Conservation (phyloP, 2,113 vertebrate genomes). For the Forbesichthys papilliferus region DNA sequence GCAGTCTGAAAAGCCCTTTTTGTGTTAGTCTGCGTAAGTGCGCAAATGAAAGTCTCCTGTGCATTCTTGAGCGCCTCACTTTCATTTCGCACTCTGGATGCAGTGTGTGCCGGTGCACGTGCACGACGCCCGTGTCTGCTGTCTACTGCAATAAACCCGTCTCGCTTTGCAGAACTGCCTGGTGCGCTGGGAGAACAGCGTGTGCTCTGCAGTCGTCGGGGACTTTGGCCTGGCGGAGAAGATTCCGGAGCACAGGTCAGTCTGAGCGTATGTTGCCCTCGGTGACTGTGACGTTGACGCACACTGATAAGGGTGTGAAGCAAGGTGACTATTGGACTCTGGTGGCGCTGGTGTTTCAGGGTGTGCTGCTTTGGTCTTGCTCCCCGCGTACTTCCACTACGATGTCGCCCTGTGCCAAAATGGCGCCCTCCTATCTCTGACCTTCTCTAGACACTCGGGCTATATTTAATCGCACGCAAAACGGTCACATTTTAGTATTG, state of each 20-base stretch:
- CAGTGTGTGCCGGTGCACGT: no score
- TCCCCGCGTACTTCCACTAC: background rate
- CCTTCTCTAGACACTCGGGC: background rate
- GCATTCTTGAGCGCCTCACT: no score
- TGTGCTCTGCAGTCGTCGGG: conserved; percentile 81
- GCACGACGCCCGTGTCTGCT: no score
- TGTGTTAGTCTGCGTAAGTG: no score
- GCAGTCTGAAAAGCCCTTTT: no score
- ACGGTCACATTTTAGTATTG: background rate
- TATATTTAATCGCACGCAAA: conserved; percentile 9
- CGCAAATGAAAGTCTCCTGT: no score
- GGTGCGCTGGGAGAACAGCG: conserved; percentile 74
- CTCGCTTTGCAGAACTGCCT: conserved; percentile 81
- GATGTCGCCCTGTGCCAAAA: background rate
- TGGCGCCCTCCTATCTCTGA: conserved; percentile 9
- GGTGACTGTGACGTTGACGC: conserved; percentile 13
- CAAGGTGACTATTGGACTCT: conserved; percentile 38
- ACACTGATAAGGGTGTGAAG: conserved; percentile 39
- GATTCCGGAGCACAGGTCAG: conserved; percentile 84
- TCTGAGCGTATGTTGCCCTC: background rate
- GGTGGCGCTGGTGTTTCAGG: conserved; percentile 4
- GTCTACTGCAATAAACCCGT: background rate
- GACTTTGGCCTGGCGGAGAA: conserved; percentile 87
- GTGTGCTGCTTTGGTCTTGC: background rate
- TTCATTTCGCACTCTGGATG: no score